Evolutionary conservation across 2,113 vertebrate genomes (phyloP), one percentile per base, ranked within the genome.

Genomic region (Otocyon megalotis): DNA sequence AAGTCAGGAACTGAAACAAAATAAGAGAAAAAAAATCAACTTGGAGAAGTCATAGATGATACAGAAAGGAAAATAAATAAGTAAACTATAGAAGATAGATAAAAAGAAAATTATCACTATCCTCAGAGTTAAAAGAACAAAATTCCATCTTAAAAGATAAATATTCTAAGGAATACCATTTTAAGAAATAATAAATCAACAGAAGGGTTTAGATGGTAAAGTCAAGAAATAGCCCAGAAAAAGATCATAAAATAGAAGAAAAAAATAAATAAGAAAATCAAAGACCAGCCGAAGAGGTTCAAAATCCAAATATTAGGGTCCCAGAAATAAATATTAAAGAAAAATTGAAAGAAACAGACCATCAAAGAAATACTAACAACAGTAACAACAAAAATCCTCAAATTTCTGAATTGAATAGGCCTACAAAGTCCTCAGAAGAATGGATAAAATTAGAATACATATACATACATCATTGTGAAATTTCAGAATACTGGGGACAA

Each of bases 1-100:
- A 96, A 86, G 24, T 58, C 2, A 48, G 4, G 35, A 43, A 95
- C 20, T 37, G 91, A 84, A 93, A 3, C 32, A 88, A 97, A 85
- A 67, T 13, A 63, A 88, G 8, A 37, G 53, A 28, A 60, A 50
- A 63, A 15, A 67, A 72, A 84, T 69, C 43, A 86, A 80, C 7
- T 76, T 79, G 26, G 20, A 83, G 28, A 5, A 43, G 67, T 22
- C 8, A 77, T 11, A 79, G 8, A 16, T 69, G 16, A 96, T 72
- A 74, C 0, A 83, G 11, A 60, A 2, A 67, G 8, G 15, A 26
- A 74, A 62, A 67, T 26, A 20, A 30, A 16, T 24, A n/a, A 43
- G 6, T 4, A 30, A 58, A 60, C 43, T 43, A 43, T 20, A 65
- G 48, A 65, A 35, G 95, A 24, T 24, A n/a, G 37, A 8, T 3